Percentiles rank a stretch among this genome's conserved stretches.
Conservation (phyloP, 1,140 invertebrate genomes). For the Coptotermes formosanus region DNA sequence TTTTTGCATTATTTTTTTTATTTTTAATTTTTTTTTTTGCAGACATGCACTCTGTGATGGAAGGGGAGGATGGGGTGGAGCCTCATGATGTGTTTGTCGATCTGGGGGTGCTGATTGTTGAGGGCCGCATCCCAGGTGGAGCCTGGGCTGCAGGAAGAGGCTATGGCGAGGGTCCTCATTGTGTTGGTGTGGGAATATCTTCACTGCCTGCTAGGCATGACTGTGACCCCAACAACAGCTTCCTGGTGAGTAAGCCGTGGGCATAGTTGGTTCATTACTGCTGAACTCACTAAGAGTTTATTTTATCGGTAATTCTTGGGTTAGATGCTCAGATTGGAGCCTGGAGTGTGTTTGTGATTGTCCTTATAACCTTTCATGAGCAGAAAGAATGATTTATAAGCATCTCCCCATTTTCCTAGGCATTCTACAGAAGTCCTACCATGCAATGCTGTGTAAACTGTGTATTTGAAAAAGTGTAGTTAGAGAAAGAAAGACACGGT, state of each 20-base stretch:
- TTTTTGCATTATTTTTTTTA: background rate
- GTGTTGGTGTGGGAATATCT: slow-evolving; percentile 38
- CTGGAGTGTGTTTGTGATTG: too few relatives aligned
- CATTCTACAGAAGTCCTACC: too few relatives aligned
- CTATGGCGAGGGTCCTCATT: slow-evolving; percentile 55
- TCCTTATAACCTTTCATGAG: too few relatives aligned
- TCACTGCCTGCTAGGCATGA: slow-evolving; percentile 40
- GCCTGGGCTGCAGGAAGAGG: slow-evolving; percentile 45
- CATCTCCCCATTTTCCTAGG: too few relatives aligned
- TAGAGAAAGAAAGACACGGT: too few relatives aligned
- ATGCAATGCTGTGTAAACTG: too few relatives aligned
- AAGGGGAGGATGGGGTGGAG: slow-evolving; percentile 40
- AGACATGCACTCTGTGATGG: slow-evolving; percentile 31
- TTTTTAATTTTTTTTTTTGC: slow-evolving; percentile 3
- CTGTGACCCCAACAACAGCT: slow-evolving; percentile 41
- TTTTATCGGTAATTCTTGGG: too few relatives aligned
- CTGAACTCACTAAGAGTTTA: too few relatives aligned
- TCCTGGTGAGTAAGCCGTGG: background rate
- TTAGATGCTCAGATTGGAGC: too few relatives aligned
- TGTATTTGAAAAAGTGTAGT: too few relatives aligned
- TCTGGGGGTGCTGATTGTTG: slow-evolving; percentile 53
- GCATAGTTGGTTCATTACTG: too few relatives aligned
- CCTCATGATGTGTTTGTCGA: slow-evolving; percentile 51
- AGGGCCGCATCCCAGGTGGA: slow-evolving; percentile 52
- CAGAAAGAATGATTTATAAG: too few relatives aligned